A percentile compares a stretch with the other conserved stretches of the same genome.
Evolutionary conservation across 1,140 invertebrate species (phyloP).

Genomic region (Drosophila bocki): DNA sequence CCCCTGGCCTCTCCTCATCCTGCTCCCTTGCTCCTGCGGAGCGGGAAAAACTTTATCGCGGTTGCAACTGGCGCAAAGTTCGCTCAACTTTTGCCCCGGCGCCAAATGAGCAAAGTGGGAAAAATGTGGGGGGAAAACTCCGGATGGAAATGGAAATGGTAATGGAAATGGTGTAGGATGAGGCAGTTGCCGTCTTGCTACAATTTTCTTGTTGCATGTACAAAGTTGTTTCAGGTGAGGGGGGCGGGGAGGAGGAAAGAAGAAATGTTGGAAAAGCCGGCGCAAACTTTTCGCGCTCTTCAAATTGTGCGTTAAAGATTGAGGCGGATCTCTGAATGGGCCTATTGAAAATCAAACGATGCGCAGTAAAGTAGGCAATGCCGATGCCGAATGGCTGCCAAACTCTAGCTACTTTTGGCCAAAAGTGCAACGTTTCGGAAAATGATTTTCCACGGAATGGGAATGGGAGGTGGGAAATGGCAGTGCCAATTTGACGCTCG

Average conservation of each 20-base stretch:
- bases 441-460: slow-evolving; percentile 46
- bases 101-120: slow-evolving; percentile 63
- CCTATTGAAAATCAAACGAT: slow-evolving; percentile 76
- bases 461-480: slow-evolving; percentile 28
- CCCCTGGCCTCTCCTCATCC: no score
- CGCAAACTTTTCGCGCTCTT: slow-evolving; percentile 63
- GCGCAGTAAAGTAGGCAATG: slow-evolving; percentile 75
- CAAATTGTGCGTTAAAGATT: slow-evolving; percentile 80
- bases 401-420: slow-evolving; percentile 24
- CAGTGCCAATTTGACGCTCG: slow-evolving; percentile 79
- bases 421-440: slow-evolving; percentile 59
- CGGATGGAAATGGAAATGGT: slow-evolving; percentile 10
- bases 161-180: neutral
- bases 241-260: neutral
- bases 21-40: neutral
- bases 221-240: slow-evolving; percentile 50
- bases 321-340: slow-evolving; percentile 54
- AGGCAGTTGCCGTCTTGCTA: slow-evolving; percentile 32
- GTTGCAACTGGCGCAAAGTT: slow-evolving; percentile 71
- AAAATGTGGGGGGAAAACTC: neutral
- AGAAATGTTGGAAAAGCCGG: slow-evolving; percentile 2
- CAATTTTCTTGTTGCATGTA: slow-evolving; percentile 72
- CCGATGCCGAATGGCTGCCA: slow-evolving; percentile 19
- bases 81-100: slow-evolving; percentile 62
- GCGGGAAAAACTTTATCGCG: slow-evolving; percentile 67